Evolutionary conservation across 2,888 invertebrate genomes (phyloP).

Genomic region (Oegoconia quadripuncta): DNA sequence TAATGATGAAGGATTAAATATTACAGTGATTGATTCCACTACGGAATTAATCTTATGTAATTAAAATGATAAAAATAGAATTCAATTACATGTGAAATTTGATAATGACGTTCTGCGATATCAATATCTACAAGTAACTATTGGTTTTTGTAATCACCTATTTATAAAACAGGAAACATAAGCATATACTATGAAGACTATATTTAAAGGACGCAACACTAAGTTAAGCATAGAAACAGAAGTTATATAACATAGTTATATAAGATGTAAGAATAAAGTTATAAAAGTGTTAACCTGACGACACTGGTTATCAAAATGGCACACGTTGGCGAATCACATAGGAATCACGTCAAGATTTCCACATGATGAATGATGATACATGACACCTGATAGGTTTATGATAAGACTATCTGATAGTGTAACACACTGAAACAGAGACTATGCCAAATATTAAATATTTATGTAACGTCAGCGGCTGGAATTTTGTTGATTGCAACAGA

Average conservation of each 20-base stretch:
- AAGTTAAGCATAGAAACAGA: too few species aligned
- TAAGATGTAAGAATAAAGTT: conserved; percentile 2
- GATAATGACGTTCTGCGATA: conserved; percentile 1
- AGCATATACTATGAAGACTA: too few species aligned
- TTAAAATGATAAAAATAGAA: conserved; percentile 19
- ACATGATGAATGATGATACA: conserved; percentile 71
- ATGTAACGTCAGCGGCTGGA: conserved; percentile 16
- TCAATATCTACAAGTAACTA: too few species aligned
- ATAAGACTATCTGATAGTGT: conserved; percentile 19
- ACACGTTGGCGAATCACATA: conserved; percentile 32
- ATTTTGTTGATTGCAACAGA: conserved; percentile 9
- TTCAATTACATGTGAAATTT: background rate
- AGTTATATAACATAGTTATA: conserved; percentile 7
- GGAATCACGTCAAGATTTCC: conserved; percentile 52
- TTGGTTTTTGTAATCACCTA: too few species aligned
- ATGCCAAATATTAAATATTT: conserved; percentile 19
- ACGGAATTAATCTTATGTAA: conserved; percentile 23
- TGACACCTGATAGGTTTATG: conserved; percentile 19
- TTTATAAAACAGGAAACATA: too few species aligned
- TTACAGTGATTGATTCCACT: conserved; percentile 38
- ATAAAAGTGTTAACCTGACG: conserved; percentile 26
- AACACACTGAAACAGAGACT: conserved; percentile 3
- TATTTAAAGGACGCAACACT: too few species aligned
- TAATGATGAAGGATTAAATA: conserved; percentile 38
- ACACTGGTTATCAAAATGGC: conserved; percentile 48